Conservation (phyloP, 2,113 vertebrate genomes). For the Notarius quadriscutis region DNA sequence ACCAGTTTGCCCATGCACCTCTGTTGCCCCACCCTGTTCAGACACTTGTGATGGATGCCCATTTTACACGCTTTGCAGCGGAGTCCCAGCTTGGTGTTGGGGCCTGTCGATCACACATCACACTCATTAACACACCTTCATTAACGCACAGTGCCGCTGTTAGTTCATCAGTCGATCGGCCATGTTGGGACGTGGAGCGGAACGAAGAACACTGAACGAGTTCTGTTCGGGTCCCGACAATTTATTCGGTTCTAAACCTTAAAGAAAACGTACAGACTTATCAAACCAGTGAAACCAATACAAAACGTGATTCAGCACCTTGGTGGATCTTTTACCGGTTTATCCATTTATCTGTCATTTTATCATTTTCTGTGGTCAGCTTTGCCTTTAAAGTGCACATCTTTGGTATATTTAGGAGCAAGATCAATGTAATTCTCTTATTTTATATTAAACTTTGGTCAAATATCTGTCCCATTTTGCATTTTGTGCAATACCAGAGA, state of each 20-base stretch:
- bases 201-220: not conserved
- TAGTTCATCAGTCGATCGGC: not conserved
- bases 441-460: no score
- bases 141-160: not conserved
- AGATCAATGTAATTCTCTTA: no score
- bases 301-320: no score
- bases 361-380: no score
- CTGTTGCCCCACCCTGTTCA: conserved; percentile 84
- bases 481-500: no score
- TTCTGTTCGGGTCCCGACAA: not conserved
- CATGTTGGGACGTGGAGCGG: not conserved
- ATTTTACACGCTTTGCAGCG: conserved; percentile 98
- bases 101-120: conserved; percentile 63
- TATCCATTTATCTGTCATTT: no score
- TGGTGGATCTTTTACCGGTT: no score
- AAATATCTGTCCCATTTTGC: no score
- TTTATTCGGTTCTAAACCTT: not conserved
- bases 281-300: not conserved
- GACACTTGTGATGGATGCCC: conserved; percentile 97
- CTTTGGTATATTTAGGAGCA: no score
- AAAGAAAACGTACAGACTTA: not conserved
- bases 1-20: conserved; percentile 98
- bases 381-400: no score
- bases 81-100: conserved; percentile 88
- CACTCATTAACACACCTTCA: conserved; percentile 6